Conservation (phyloP, 2,797 vertebrate species). For the Perodicticus potto region DNA sequence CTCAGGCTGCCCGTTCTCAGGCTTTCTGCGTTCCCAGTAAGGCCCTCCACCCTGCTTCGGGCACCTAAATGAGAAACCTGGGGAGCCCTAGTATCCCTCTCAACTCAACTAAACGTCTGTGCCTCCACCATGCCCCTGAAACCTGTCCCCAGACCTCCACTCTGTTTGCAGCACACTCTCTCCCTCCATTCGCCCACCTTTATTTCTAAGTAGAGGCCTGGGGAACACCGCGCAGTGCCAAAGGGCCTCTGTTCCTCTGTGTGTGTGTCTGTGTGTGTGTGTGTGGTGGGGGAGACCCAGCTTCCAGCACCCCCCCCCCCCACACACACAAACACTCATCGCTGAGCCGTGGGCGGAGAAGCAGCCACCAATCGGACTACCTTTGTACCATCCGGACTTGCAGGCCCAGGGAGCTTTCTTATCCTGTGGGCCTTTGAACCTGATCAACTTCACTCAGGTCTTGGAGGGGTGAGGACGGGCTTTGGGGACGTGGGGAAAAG, state of each 20-base stretch:
- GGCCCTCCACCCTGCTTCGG: background rate
- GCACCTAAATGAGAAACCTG: background rate
- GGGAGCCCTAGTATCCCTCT: background rate
- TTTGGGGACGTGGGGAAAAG: background rate
- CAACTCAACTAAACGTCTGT: background rate
- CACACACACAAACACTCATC: background rate
- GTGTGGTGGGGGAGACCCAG: background rate
- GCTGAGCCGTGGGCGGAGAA: background rate
- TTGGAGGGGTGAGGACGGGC: background rate
- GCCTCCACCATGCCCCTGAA: background rate
- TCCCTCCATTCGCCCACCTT: background rate
- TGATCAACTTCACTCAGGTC: background rate
- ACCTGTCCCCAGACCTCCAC: background rate
- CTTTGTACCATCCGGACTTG: slow-evolving; percentile 75
- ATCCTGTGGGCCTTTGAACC: background rate
- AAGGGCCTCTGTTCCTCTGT: background rate
- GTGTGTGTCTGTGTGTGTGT: background rate
- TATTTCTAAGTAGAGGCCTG: background rate
- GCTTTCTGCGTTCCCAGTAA: background rate
- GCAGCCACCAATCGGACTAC: background rate
- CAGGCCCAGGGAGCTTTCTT: background rate
- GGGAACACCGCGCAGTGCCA: background rate
- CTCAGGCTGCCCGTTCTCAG: background rate
- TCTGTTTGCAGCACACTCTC: background rate
- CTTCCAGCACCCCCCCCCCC: background rate